Evolutionary conservation across 2,797 vertebrate genomes (phyloP), one percentile per base, ranked within the genome.

Genomic region (Sphenopsis melanotis): DNA sequence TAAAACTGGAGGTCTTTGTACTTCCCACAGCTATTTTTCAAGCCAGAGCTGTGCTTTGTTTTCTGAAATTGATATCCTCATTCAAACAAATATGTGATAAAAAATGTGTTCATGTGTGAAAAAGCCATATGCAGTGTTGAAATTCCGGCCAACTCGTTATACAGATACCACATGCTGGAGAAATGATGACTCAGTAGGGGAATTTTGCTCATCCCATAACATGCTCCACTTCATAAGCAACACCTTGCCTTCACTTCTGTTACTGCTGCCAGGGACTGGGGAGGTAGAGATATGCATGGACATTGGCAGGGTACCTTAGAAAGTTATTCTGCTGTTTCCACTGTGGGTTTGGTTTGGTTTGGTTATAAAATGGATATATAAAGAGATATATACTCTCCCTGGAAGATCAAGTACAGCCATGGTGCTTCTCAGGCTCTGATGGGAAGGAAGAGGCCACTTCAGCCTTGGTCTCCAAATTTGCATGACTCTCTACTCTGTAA

Each of bases 51-150:
- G 26, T 88, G 75, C 83, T 91, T 90, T 93, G 80, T 90, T 96
- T 95, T 88, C 91, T 90, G 83, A 83, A 94, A 88, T 37, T 63
- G 77, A 42, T 91, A 86, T 59, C 39, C 83, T 50, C 69, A 46
- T 81, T 93, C 94, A 88, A 83, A 94, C 80, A 96, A 95, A 83
- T 88, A 94, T 12, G 74, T 17, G 29, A 94, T 94, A 84, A 87
- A 91, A 93, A 95, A 94, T 69, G 93, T 94, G 91, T 84, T 94
- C 74, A 72, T 95, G 94, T 95, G 85, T 94, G 94, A 93, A 95
- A 95, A 96, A 94, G 90, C 83, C 83, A 93, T 94, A 94, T 93
- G 93, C 80, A 79, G 87, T 70, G 90, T 27, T 90, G 69, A 91
- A 91, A 82, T 95, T 95, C 72, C 84, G 90, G 65, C 85, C 95